Conservation (phyloP, 2,888 invertebrate genomes). For the Drosophila nigricruria region DNA sequence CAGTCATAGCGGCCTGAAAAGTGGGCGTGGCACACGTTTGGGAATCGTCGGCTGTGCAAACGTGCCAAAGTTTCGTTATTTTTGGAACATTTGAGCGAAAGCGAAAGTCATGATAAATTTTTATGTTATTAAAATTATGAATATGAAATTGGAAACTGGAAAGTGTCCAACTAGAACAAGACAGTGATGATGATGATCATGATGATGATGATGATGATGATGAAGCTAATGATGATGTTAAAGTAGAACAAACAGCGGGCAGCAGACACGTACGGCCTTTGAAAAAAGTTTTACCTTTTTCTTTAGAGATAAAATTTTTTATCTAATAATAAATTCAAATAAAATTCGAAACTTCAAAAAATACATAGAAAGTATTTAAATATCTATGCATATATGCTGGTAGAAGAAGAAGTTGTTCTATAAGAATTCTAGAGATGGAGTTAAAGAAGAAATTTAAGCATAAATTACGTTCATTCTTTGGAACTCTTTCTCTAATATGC, state of each 20-base stretch:
- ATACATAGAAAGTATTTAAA: background rate
- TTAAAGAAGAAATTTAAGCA: background rate
- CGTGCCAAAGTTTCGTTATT: conserved; percentile 38
- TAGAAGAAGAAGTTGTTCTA: no score
- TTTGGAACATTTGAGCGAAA: conserved; percentile 21
- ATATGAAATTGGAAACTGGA: conserved; percentile 32
- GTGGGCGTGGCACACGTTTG: conserved; percentile 32
- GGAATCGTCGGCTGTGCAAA: conserved; percentile 40
- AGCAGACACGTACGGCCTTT: background rate
- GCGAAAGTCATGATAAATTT: conserved; percentile 46
- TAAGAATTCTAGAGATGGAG: no score
- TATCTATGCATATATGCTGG: background rate
- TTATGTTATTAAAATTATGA: conserved; percentile 50
- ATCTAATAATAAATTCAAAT: conserved; percentile 1
- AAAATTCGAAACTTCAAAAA: background rate
- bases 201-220: background rate
- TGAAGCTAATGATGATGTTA: background rate
- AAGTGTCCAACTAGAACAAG: conserved; percentile 14
- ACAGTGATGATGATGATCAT: background rate
- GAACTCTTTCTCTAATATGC: background rate
- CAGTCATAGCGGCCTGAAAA: conserved; percentile 4
- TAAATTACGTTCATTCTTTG: background rate
- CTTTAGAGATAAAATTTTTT: background rate
- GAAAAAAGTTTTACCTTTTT: background rate
- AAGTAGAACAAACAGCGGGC: background rate